Conservation (phyloP, 2,888 invertebrate genomes). For the Merodon equestris region DNA sequence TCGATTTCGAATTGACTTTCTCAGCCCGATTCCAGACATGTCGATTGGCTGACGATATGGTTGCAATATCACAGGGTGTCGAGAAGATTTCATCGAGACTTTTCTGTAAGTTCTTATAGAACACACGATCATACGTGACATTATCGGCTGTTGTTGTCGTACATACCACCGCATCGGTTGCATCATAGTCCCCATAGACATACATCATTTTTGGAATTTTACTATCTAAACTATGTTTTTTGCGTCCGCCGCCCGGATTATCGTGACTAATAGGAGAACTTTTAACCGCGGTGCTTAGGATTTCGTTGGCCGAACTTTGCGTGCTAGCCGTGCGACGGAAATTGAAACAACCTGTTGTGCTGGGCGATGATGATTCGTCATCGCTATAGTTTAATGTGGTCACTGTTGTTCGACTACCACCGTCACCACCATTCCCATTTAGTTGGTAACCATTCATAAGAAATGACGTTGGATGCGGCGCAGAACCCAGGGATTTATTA, state of each 20-base stretch:
- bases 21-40: constrained; percentile 72
- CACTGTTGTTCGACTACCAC: constrained; percentile 35
- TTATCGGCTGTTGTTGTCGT: constrained; percentile 70
- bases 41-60: constrained; percentile 61
- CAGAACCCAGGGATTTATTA: constrained; percentile 53
- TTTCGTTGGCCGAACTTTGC: constrained; percentile 47
- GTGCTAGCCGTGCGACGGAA: constrained; percentile 71
- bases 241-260: constrained; percentile 71
- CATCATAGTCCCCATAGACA: constrained; percentile 39
- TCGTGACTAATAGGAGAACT: constrained; percentile 42
- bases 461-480: constrained; percentile 27
- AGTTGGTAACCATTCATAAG: constrained; percentile 32
- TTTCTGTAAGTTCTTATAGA: constrained; percentile 76
- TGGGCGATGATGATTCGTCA: constrained; percentile 21
- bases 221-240: constrained; percentile 78
- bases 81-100: constrained; percentile 76
- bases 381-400: constrained; percentile 20
- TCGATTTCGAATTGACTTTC: constrained; percentile 77
- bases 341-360: constrained; percentile 73
- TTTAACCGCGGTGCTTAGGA: constrained; percentile 44
- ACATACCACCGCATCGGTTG: too few species aligned
- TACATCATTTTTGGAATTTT: constrained; percentile 71
- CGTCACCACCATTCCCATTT: constrained; percentile 26
- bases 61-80: constrained; percentile 63
- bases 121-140: constrained; percentile 77